Base-by-base conservation (phyloP, 2,113 vertebrate species). In the Peromyscus polionotus region DNA sequence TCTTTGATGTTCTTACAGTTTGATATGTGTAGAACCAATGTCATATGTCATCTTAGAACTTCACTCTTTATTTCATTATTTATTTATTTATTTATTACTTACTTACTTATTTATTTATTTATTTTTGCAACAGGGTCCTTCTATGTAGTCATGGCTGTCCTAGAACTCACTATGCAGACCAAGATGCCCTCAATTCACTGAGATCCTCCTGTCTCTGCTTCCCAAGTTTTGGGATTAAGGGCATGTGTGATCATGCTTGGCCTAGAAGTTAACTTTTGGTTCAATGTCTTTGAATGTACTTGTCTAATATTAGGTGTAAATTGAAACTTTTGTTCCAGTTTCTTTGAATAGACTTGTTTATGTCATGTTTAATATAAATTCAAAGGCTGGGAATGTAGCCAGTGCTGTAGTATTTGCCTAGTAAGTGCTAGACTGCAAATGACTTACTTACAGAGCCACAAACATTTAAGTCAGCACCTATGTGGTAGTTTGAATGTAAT, bases 211-310 rank as follows among this genome's bases (percentile, higher is more conserved):
- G 39, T 17, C 39, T 85, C 26, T 45, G 39, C 59, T 14, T 85
- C 4, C 28, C 26, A 28, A 8, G n/a, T 84, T 22, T 7, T 39
- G 13, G 7, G 0, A 42, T 84, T 84, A 42, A 84, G 61, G n/a
- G 7, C n/a, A 26, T 2, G 20, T 39, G 11, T 59, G 6, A 61
- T 9, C 36, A 39, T 9, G 36, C n/a, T 14, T 61, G n/a, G 11
- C 36, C 72, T 70, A 81, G 57, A 95, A 94, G 17, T 81, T 88
- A 89, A 93, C 42, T 92, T 95, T 80, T 89, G n/a, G 65, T 92
- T 94, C 48, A 95, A 5, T 89, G 91, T 85, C 28, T 94, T 67
- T 51, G 45, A 45, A 22, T n/a, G 54, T 39, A 84, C 24, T 86
- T 90, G 91, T 91, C 36, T 79, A 70, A 72, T 83, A 33, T 85